phyloP scores from a whole-genome alignment of 2,113 vertebrate genomes.

The Poeciliopsis occidentalis region DNA sequence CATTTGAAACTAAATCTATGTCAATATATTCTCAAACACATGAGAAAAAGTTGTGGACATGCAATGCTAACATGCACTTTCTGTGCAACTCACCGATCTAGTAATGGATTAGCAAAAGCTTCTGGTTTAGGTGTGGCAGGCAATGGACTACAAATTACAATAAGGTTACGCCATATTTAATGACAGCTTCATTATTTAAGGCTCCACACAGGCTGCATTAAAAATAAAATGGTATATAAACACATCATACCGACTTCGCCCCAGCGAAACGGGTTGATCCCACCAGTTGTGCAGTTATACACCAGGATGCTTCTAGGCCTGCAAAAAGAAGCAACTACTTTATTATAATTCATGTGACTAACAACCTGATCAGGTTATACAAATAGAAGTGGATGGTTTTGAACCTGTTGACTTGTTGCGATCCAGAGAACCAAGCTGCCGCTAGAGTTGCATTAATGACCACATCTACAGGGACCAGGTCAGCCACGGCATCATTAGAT shows the following conservation, averaged over 20 bases:
- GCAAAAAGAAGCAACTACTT: conserved; percentile 12
- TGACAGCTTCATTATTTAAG: neutral
- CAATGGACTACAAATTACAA: conserved; percentile 30
- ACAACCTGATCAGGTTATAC: neutral
- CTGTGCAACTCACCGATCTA: neutral
- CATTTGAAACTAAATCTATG: neutral
- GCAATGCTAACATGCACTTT: neutral
- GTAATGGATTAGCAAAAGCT: conserved; percentile 12
- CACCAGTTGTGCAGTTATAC: conserved; percentile 97
- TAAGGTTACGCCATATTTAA: neutral
- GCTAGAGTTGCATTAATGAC: conserved; percentile 93
- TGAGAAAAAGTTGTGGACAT: neutral
- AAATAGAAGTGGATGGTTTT: neutral
- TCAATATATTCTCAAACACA: neutral
- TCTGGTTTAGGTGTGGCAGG: conserved; percentile 21
- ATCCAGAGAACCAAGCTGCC: conserved; percentile 96
- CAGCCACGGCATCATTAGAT: conserved; percentile 92
- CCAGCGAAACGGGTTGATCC: conserved; percentile 98
- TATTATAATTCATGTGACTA: neutral
- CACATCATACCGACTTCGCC: conserved; percentile 94
- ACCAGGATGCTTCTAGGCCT: conserved; percentile 92
- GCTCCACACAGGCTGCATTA: neutral
- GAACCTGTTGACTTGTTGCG: conserved; percentile 86
- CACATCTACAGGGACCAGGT: conserved; percentile 96
- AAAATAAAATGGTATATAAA: neutral